phyloP scores from a whole-genome alignment of 2,888 invertebrate species.

The Morpho helenor region DNA sequence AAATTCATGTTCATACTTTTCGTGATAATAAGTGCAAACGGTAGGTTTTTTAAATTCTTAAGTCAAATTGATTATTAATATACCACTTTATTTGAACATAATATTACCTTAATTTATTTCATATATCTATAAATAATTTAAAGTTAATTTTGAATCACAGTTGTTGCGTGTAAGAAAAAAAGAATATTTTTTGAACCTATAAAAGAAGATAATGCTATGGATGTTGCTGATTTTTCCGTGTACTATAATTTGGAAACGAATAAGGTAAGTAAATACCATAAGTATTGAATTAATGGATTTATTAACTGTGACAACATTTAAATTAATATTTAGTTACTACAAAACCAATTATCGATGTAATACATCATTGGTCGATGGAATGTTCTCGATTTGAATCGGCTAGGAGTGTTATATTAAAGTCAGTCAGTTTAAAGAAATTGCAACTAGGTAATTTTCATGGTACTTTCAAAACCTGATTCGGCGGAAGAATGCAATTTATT shows the following conservation, averaged over 20 bases:
- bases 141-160: conserved; percentile 31
- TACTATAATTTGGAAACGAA: conserved; percentile 69
- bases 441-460: too few species aligned
- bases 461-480: too few species aligned
- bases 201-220: conserved; percentile 55
- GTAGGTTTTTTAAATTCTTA: conserved; percentile 27
- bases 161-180: conserved; percentile 29
- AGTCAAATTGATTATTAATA: too few species aligned
- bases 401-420: too few species aligned
- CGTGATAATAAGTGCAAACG: conserved; percentile 41
- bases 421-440: too few species aligned
- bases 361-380: too few species aligned
- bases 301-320: not conserved
- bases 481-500: too few species aligned
- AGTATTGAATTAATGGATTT: not conserved
- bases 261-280: conserved; percentile 40
- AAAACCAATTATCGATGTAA: too few species aligned
- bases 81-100: too few species aligned
- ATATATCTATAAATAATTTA: not conserved
- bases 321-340: too few species aligned
- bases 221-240: conserved; percentile 69
- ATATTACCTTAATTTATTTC: too few species aligned
- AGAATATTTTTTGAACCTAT: conserved; percentile 31
- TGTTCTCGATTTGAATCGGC: too few species aligned
- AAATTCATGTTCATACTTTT: conserved; percentile 44